A percentile compares a stretch with the other conserved stretches of the same genome.
phyloP scores from a whole-genome alignment of 2,888 invertebrate species.

The Hanleya hanleyi region DNA sequence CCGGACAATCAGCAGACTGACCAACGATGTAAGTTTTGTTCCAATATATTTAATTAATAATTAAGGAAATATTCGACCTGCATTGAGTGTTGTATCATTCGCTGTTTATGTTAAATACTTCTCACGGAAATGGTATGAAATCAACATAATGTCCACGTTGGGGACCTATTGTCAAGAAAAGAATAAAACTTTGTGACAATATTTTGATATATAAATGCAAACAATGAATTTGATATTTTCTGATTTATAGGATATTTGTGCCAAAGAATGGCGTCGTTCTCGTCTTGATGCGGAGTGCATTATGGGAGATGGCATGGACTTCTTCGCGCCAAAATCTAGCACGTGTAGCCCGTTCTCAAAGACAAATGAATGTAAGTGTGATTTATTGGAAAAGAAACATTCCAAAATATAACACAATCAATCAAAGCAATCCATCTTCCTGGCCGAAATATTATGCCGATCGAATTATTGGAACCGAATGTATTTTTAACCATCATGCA shows the following conservation, averaged over 20 bases:
- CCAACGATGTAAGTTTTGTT: constrained; percentile 52
- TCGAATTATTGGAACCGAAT: no score
- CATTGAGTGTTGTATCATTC: neutral
- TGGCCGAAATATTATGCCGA: no score
- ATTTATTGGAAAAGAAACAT: neutral
- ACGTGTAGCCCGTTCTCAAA: constrained; percentile 61
- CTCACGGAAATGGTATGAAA: neutral
- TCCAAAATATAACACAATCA: neutral
- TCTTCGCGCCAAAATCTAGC: constrained; percentile 62
- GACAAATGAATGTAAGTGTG: constrained; percentile 51
- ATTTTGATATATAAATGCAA: neutral
- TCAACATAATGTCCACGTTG: neutral
- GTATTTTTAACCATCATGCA: no score
- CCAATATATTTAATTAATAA: neutral
- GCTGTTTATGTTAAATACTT: neutral
- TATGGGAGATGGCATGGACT: constrained; percentile 64
- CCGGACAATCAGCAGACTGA: constrained; percentile 56
- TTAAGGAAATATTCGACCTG: neutral
- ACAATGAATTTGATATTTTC: neutral
- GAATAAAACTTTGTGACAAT: no score
- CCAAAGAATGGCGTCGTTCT: constrained; percentile 65
- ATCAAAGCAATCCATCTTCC: neutral
- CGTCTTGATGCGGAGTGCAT: constrained; percentile 65
- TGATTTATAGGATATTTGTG: constrained; percentile 59
- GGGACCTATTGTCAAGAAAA: no score